Conservation (phyloP, 2,888 invertebrate species). For the Macropis europaea region DNA sequence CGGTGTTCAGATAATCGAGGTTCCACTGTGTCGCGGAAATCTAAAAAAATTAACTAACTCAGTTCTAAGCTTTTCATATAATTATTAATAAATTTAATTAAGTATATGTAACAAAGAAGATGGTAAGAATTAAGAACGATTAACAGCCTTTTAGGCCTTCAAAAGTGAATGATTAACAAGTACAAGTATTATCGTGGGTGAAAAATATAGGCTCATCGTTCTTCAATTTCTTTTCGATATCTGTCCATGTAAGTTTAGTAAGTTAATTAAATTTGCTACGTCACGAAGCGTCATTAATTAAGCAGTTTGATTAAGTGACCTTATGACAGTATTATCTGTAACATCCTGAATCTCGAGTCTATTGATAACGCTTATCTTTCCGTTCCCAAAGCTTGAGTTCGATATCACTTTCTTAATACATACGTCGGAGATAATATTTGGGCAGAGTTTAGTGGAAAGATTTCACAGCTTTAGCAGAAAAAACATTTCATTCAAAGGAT, state of each 20-base stretch:
- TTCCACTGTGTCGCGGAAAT: too few species aligned
- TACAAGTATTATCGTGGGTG: too few species aligned
- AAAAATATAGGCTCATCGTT: not conserved
- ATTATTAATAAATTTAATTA: too few species aligned
- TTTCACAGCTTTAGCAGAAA: too few species aligned
- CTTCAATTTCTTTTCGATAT: not conserved
- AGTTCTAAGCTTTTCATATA: too few species aligned
- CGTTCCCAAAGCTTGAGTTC: not conserved
- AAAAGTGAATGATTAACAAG: too few species aligned
- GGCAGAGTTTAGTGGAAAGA: not conserved
- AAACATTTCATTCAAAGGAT: too few species aligned
- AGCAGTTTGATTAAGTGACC: conserved; percentile 39
- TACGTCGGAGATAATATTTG: not conserved
- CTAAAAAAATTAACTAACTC: too few species aligned
- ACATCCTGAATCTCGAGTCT: conserved; percentile 18
- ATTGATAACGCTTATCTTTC: conserved; percentile 34
- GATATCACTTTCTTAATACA: not conserved
- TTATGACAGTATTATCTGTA: conserved; percentile 21
- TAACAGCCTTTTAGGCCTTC: too few species aligned
- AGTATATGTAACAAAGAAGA: too few species aligned
- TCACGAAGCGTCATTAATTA: conserved; percentile 25
- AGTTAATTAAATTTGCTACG: not conserved
- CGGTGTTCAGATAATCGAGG: too few species aligned
- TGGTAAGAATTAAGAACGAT: too few species aligned
- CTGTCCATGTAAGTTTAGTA: not conserved